Evolutionary conservation across 2,113 vertebrate genomes (phyloP).

Genomic region (Australoheros scitulus): DNA sequence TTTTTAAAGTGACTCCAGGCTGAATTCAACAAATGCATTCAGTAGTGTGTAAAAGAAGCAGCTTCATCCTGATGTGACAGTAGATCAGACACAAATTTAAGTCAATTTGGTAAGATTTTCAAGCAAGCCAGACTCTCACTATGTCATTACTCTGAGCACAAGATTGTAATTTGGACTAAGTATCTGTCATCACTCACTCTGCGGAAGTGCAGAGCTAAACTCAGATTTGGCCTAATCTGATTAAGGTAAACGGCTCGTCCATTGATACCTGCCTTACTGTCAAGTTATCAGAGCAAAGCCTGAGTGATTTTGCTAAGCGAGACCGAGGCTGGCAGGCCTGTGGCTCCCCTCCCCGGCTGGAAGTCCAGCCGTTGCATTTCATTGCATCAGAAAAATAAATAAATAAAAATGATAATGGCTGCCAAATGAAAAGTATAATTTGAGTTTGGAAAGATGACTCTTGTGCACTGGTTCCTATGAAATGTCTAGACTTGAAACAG

Average conservation of each 20-base stretch:
- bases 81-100: background rate
- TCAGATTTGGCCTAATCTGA: constrained; percentile 67
- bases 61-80: background rate
- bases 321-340: constrained; percentile 9
- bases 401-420: constrained; percentile 19
- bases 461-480: background rate
- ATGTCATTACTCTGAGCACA: background rate
- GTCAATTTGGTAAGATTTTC: background rate
- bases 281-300: constrained; percentile 54
- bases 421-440: constrained; percentile 58
- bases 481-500: background rate
- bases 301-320: constrained; percentile 6
- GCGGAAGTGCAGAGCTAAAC: constrained; percentile 45
- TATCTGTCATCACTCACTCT: constrained; percentile 20
- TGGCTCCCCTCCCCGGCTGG: constrained; percentile 7
- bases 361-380: constrained; percentile 58
- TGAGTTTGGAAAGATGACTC: constrained; percentile 24
- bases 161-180: background rate
- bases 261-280: constrained; percentile 61
- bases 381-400: constrained; percentile 63
- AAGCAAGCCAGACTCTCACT: background rate
- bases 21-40: background rate
- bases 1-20: background rate
- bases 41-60: constrained; percentile 1
- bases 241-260: constrained; percentile 69